Base-by-base conservation (phyloP, 2,113 vertebrate genomes). In the Furnarius figulus region DNA sequence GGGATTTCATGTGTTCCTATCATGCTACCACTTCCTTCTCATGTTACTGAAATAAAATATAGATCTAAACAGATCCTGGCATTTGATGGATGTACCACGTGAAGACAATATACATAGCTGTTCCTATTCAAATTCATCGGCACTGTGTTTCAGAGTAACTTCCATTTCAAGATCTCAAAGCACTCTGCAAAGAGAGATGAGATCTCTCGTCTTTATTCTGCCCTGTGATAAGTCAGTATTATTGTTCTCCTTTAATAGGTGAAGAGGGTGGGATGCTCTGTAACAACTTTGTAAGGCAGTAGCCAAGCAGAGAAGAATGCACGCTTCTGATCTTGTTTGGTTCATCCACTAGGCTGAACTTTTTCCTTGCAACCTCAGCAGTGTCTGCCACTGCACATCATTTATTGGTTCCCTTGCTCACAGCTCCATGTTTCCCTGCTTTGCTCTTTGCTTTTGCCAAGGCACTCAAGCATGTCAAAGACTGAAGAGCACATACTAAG, bases 1-100 rank as follows among this genome's bases (percentile, higher is more conserved):
- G 56, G 52, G 68, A 91, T 95, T 96, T 97, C 16, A 55, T 93
- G 91, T 94, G n/a, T 65, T 90, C 31, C 20, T 93, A 27, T 66
- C 81, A 37, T 95, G 14, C 65, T 91, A 11, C 22, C 33, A 80
- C 31, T 94, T 49, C 20, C 7, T 94, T 95, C 55, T 66, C 17
- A 49, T 65, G 27, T 46, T 85, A 49, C 31, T 85, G 62, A 66
- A 82, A 91, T 88, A 71, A 88, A 86, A 81, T 35, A 87, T 8
- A 68, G 35, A 63, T 53, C 82, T 47, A 72, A 82, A 82, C 72
- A 78, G 56, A 72, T 63, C 58, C 53, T 88, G 62, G 18, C 37
- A 9, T 70, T 39, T 85, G 62, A 8, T 52, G 25, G 42, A 31
- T 35, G 66, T 65, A n/a, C 40, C 14, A 56, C 23, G 23, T 0